Conservation (phyloP, 2,888 invertebrate genomes). For the Apocheima hispidaria region DNA sequence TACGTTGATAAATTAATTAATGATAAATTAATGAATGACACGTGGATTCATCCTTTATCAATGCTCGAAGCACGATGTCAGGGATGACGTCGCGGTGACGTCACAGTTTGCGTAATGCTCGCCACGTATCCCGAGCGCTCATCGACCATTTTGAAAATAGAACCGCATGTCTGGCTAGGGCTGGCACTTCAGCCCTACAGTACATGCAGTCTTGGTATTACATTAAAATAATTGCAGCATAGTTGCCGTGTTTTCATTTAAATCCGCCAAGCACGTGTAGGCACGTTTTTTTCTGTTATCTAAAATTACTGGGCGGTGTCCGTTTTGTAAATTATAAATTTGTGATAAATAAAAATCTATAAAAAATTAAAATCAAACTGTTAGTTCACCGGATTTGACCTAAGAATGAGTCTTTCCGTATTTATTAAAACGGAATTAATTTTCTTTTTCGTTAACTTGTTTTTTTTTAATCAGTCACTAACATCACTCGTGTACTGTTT, state of each 20-base stretch:
- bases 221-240: no score
- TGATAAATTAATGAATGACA: not conserved
- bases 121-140: conserved; percentile 40
- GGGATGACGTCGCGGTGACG: conserved; percentile 69
- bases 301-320: no score
- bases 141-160: conserved; percentile 38
- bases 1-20: no score
- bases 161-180: conserved; percentile 26
- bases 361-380: no score
- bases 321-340: no score
- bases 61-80: conserved; percentile 30
- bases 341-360: no score
- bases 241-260: no score
- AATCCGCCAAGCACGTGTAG: no score
- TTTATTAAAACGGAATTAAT: not conserved
- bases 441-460: not conserved
- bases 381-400: no score
- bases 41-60: not conserved
- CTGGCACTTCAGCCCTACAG: conserved; percentile 13
- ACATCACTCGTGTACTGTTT: not conserved
- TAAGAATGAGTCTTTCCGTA: no score
- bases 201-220: not conserved
- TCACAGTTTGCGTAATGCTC: conserved; percentile 73
- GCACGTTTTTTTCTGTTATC: no score
- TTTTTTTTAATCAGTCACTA: not conserved